These are phyloP conservation scores for Galagoides demidoff DNA, from an alignment of 2,797 vertebrate genomes.

Conservation along the genomic window DNA sequence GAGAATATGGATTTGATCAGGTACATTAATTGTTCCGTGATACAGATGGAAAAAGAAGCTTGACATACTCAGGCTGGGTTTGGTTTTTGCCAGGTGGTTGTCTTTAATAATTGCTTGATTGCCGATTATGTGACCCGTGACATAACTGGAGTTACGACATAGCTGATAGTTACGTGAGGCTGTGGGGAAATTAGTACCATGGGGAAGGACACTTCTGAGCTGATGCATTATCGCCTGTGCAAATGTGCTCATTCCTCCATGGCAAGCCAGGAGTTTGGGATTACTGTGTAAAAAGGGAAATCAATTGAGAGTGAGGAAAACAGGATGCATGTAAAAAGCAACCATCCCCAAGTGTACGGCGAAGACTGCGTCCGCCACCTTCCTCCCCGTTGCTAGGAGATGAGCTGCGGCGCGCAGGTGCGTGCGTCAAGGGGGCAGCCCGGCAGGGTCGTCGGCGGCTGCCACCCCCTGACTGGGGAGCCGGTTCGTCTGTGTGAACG, in stretches of 20 bases:
- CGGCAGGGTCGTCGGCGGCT: not conserved
- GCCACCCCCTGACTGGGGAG: not conserved
- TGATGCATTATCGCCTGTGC: accelerated
- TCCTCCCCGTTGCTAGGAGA: conserved; percentile 56
- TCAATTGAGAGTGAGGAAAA: not conserved
- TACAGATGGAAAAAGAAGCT: not conserved
- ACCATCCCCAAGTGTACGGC: not conserved
- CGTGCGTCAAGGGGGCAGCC: too few relatives aligned
- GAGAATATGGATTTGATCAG: not conserved
- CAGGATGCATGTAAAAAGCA: not conserved
- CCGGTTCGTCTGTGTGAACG: not conserved
- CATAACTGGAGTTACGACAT: not conserved
- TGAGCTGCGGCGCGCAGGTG: accelerated
- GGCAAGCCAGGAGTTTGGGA: not conserved
- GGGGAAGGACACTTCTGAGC: not conserved
- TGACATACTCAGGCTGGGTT: not conserved
- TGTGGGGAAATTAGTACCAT: not conserved
- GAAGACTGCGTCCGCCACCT: not conserved
- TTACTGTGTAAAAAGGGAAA: not conserved
- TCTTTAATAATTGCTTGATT: not conserved
- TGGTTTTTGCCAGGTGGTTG: not conserved
- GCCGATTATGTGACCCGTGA: not conserved
- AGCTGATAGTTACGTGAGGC: not conserved
- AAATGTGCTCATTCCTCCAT: not conserved
- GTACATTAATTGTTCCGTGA: not conserved